A percentile compares a stretch with the other conserved stretches of the same genome.
These are phyloP conservation scores for Callipepla squamata DNA, from an alignment of 2,113 vertebrate species.

Conservation along the genomic window DNA sequence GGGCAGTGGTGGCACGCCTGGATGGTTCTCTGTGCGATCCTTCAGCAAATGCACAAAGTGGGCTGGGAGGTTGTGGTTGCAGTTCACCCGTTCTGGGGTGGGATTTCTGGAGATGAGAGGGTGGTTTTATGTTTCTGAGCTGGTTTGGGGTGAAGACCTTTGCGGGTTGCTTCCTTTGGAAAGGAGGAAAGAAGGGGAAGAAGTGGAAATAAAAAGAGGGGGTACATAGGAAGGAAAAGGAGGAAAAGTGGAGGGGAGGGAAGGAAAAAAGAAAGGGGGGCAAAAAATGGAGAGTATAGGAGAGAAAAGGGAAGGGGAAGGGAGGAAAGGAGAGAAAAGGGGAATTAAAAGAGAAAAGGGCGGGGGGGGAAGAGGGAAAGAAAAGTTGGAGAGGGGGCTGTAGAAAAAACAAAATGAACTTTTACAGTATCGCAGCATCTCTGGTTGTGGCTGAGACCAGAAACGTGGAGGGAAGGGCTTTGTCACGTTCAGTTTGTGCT, in stretches of 20 bases:
- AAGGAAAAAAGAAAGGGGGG: not conserved
- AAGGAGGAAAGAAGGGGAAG: not conserved
- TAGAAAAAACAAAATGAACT: not conserved
- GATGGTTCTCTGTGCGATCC: not conserved
- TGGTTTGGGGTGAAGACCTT: not conserved
- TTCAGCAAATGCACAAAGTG: not conserved
- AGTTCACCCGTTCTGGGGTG: not conserved
- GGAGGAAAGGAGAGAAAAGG: not conserved
- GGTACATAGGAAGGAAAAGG: no score
- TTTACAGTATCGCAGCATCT: not conserved
- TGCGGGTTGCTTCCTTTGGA: not conserved
- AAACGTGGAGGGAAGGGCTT: not conserved
- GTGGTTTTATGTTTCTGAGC: not conserved
- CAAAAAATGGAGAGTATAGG: not conserved
- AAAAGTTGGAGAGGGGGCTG: no score
- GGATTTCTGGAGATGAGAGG: not conserved
- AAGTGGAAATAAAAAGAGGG: no score
- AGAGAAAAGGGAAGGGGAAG: not conserved
- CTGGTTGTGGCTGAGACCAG: not conserved
- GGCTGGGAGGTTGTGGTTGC: not conserved
- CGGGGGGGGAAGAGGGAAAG: not conserved
- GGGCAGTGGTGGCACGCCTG: not conserved
- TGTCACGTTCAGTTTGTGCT: fast-evolving
- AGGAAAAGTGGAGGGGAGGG: not conserved
- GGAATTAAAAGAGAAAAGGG: not conserved